Conservation (phyloP, 2,888 invertebrate species). For the Meliscaeva auricollis region DNA sequence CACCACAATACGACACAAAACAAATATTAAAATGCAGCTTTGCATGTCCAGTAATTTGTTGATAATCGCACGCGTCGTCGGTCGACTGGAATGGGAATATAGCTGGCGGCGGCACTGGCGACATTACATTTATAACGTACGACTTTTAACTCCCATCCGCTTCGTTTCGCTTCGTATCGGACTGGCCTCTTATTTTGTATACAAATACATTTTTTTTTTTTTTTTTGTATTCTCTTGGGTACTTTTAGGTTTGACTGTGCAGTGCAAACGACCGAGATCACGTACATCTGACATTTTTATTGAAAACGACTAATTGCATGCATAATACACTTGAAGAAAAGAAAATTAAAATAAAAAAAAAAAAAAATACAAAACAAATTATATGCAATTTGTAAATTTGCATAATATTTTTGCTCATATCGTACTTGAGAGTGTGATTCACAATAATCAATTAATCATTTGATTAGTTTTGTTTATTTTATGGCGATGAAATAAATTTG, state of each 20-base stretch:
- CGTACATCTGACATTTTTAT: slow-evolving; percentile 70
- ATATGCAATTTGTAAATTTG: slow-evolving; percentile 45
- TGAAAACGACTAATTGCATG: slow-evolving; percentile 70
- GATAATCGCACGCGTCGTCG: slow-evolving; percentile 72
- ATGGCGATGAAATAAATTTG: not conserved
- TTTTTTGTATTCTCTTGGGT: slow-evolving; percentile 26
- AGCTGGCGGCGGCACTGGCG: slow-evolving; percentile 54
- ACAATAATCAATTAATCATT: not conserved
- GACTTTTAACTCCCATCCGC: slow-evolving; percentile 43
- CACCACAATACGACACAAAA: slow-evolving; percentile 56
- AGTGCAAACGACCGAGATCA: slow-evolving; percentile 71
- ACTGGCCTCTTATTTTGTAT: not conserved
- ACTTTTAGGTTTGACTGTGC: slow-evolving; percentile 51
- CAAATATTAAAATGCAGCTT: slow-evolving; percentile 75
- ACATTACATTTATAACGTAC: slow-evolving; percentile 49
- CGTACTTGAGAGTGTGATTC: slow-evolving; percentile 13
- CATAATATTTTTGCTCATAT: slow-evolving; percentile 17
- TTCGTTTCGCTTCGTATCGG: not conserved
- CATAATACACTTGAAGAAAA: slow-evolving; percentile 49
- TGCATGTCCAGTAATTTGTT: slow-evolving; percentile 76
- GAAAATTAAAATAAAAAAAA: not conserved
- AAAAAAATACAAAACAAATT: slow-evolving; percentile 9
- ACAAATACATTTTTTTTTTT: not conserved
- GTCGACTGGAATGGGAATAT: slow-evolving; percentile 60
- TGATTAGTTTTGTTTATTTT: not conserved